Evolutionary conservation across 2,888 invertebrate species (phyloP).

Genomic region (Fragum whitleyi): DNA sequence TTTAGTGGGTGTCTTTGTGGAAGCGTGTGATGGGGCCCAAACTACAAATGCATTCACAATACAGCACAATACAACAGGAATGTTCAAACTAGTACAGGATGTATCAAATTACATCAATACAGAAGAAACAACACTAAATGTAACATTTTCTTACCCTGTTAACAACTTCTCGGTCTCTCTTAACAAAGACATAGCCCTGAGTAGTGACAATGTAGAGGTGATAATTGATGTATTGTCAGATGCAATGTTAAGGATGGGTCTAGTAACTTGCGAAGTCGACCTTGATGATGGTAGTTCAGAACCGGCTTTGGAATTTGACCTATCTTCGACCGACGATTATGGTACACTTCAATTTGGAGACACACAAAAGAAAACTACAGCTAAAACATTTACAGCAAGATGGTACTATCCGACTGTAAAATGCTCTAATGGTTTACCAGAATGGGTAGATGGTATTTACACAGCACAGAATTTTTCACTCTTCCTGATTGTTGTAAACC

Average conservation of each 20-base stretch:
- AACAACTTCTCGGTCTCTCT: neutral
- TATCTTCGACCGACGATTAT: neutral
- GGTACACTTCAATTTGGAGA: neutral
- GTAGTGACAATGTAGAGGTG: neutral
- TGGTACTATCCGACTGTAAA: conserved; percentile 4
- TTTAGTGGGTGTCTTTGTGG: neutral
- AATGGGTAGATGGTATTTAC: neutral
- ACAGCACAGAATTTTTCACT: conserved; percentile 1
- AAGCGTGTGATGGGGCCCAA: conserved; percentile 15
- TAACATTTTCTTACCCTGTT: neutral
- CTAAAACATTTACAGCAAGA: neutral
- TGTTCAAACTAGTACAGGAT: neutral
- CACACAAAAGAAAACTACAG: neutral
- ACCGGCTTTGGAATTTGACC: neutral
- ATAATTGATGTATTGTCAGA: neutral
- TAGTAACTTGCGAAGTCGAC: neutral
- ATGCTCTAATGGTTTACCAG: conserved; percentile 30
- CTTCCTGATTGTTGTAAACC: conserved; percentile 22
- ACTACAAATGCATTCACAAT: conserved; percentile 4
- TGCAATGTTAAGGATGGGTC: neutral
- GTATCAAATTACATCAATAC: conserved; percentile 34
- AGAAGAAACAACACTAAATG: neutral
- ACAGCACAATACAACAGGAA: conserved; percentile 5
- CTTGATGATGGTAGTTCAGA: neutral
- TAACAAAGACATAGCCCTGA: conserved; percentile 1